phyloP scores from a whole-genome alignment of 2,113 vertebrate species.

The Podiceps cristatus region DNA sequence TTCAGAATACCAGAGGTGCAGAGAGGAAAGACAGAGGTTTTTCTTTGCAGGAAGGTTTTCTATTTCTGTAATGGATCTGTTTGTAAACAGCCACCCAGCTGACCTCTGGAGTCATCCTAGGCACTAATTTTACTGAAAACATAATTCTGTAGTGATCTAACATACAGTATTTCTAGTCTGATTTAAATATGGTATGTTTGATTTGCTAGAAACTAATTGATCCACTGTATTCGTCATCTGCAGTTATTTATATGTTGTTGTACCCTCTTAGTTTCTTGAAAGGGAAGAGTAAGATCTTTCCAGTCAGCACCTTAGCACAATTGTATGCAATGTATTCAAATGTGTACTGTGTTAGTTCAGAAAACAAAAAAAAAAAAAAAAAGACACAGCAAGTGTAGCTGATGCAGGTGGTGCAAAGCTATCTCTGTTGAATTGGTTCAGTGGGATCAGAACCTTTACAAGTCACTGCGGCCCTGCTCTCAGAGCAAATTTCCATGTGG shows the following conservation, averaged over 20 bases:
- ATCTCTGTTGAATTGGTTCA: not conserved
- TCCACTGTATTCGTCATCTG: constrained; percentile 54
- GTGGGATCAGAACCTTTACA: not conserved
- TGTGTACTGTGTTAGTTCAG: not conserved
- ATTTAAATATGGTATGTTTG: constrained; percentile 29
- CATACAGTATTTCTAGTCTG: constrained; percentile 19
- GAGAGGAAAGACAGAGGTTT: constrained; percentile 27
- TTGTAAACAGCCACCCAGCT: constrained; percentile 34
- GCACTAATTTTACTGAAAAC: constrained; percentile 13
- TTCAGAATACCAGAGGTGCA: constrained; percentile 59
- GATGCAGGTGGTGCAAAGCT: not conserved
- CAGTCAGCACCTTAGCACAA: not conserved
- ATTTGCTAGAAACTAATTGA: constrained; percentile 54
- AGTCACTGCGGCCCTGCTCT: not conserved
- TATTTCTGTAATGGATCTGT: constrained; percentile 32
- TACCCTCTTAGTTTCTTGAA: constrained; percentile 29
- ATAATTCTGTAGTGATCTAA: not conserved
- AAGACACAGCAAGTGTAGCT: not conserved
- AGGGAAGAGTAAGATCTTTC: constrained; percentile 48
- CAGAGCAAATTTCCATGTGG: not conserved
- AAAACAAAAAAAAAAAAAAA: not conserved
- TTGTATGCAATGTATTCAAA: not conserved
- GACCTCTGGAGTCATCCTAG: not conserved
- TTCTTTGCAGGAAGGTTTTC: not conserved
- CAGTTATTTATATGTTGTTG: constrained; percentile 23